phyloP scores from a whole-genome alignment of 1,140 invertebrate genomes.

The Zaprionus davidi region DNA sequence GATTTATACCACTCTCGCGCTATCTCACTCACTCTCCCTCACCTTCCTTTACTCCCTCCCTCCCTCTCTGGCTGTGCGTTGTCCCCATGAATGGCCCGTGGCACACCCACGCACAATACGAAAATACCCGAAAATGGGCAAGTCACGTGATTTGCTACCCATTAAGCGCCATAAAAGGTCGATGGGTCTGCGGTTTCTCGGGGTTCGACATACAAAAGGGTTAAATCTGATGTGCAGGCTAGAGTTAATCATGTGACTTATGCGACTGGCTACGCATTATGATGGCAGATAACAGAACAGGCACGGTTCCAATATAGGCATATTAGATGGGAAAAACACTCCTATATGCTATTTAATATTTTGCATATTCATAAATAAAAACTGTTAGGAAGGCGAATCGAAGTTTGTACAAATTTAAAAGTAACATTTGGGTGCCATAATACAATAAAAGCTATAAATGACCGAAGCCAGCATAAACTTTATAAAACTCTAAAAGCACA shows the following conservation, averaged over 20 bases:
- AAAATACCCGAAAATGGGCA: slow-evolving; percentile 69
- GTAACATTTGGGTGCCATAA: no score
- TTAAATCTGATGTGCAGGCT: slow-evolving; percentile 29
- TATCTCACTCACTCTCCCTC: slow-evolving; percentile 5
- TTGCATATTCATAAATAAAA: background rate
- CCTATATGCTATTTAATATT: background rate
- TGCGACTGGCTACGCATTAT: slow-evolving; percentile 35
- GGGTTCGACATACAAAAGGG: slow-evolving; percentile 42
- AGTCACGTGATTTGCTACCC: slow-evolving; percentile 77
- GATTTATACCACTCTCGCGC: slow-evolving; percentile 59
- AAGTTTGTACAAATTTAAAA: no score
- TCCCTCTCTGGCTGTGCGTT: slow-evolving; percentile 2
- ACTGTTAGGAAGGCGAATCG: no score
- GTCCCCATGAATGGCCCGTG: slow-evolving; percentile 36
- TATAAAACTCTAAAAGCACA: no score
- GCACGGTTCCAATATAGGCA: background rate
- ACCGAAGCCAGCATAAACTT: no score
- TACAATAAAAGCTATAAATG: no score
- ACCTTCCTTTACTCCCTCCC: background rate
- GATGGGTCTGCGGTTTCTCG: slow-evolving; percentile 49
- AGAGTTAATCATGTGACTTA: slow-evolving; percentile 65
- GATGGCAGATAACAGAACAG: slow-evolving; percentile 65
- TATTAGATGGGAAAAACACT: background rate
- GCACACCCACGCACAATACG: slow-evolving; percentile 58
- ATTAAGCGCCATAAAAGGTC: slow-evolving; percentile 65